phyloP scores from a whole-genome alignment of 1,140 invertebrate genomes.

The Vollenhovia emeryi region DNA sequence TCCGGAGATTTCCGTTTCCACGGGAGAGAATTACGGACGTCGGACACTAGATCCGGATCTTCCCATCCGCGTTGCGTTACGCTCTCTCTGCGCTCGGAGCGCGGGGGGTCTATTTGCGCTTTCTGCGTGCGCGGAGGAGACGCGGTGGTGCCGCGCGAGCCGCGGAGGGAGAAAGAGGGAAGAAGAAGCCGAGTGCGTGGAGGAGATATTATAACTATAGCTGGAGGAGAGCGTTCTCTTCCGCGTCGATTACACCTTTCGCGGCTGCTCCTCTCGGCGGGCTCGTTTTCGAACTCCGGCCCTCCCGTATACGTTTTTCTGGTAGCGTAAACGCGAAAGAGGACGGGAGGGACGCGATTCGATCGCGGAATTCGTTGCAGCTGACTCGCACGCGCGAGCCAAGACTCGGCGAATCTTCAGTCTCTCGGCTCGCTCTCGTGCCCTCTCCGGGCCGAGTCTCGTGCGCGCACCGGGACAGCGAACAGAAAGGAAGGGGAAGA shows the following conservation, averaged over 20 bases:
- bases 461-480: background rate
- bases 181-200: too few relatives aligned
- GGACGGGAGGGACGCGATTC: background rate
- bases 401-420: background rate
- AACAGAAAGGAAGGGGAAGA: background rate
- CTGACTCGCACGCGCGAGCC: background rate
- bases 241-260: background rate
- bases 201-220: too few relatives aligned
- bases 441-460: background rate
- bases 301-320: too few relatives aligned
- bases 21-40: background rate
- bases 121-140: background rate
- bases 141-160: background rate
- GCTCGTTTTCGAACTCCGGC: too few relatives aligned
- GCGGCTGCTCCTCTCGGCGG: too few relatives aligned
- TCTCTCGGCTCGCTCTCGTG: background rate
- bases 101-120: background rate
- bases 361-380: background rate
- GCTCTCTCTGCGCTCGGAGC: background rate
- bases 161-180: background rate
- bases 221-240: background rate
- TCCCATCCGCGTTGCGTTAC: background rate
- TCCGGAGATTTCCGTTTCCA: background rate
- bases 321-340: background rate
- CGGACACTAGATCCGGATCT: constrained; percentile 18